Evolutionary conservation across 2,888 invertebrate genomes (phyloP).

Genomic region (Agrenia bidenticulata): DNA sequence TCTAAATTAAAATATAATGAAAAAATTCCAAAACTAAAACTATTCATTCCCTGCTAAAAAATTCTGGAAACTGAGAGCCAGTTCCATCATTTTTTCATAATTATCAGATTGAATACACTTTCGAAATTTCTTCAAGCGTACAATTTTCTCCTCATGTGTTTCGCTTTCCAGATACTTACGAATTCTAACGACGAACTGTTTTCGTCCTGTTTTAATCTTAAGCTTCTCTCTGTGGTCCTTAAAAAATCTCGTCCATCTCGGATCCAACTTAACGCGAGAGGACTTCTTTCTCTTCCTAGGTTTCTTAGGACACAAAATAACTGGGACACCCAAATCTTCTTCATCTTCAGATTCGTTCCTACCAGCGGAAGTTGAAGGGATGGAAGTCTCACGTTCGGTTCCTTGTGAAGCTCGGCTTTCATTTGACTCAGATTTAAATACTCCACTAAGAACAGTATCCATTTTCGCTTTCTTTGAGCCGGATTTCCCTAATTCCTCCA

Average conservation of each 20-base stretch:
- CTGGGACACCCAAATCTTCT: constrained; percentile 37
- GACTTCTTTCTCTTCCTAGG: background rate
- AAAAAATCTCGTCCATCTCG: constrained; percentile 42
- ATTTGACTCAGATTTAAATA: constrained; percentile 20
- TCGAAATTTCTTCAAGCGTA: constrained; percentile 35
- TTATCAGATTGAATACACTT: constrained; percentile 31
- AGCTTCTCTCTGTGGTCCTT: constrained; percentile 34
- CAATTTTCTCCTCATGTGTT: constrained; percentile 29
- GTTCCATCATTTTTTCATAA: background rate
- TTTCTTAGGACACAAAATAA: constrained; percentile 7
- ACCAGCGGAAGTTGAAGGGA: constrained; percentile 26
- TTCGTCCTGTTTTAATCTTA: constrained; percentile 31
- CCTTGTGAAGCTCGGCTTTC: constrained; percentile 16
- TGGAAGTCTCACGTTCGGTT: constrained; percentile 9
- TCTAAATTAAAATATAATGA: too few species aligned
- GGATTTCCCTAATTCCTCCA: constrained; percentile 17
- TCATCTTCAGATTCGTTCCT: constrained; percentile 12
- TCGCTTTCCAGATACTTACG: constrained; percentile 34
- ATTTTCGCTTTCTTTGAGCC: constrained; percentile 23
- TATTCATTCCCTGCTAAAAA: too few species aligned
- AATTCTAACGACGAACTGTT: constrained; percentile 36
- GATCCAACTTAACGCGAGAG: constrained; percentile 6
- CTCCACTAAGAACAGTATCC: constrained; percentile 28
- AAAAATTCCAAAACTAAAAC: too few species aligned
- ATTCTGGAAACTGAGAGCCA: too few species aligned